These are phyloP conservation scores for Brachypodius melanocephalos DNA, from an alignment of 2,113 vertebrate genomes.

Conservation along the genomic window DNA sequence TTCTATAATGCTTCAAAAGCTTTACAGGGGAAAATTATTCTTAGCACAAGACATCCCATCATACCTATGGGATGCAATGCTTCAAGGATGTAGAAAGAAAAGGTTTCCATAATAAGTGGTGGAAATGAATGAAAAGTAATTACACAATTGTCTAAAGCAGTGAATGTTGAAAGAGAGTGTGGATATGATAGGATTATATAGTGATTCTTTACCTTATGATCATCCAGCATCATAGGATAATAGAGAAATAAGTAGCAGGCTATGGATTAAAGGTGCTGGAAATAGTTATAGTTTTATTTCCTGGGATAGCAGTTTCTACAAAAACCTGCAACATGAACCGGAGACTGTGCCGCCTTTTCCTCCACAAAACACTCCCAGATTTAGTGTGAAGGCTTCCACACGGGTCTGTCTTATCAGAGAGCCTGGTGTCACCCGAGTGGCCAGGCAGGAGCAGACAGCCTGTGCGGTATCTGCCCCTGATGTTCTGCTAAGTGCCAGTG, in stretches of 20 bases:
- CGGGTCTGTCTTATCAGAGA: background rate
- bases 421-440: background rate
- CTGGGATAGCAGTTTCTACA: background rate
- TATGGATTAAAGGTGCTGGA: background rate
- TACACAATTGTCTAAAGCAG: constrained; percentile 26
- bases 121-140: constrained; percentile 47
- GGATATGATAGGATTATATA: constrained; percentile 18
- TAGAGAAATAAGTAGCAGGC: background rate
- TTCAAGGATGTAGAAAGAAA: constrained; percentile 31
- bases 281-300: background rate
- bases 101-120: constrained; percentile 20
- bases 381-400: background rate
- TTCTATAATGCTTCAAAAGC: constrained; percentile 52
- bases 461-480: background rate
- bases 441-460: background rate
- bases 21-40: constrained; percentile 51
- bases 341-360: background rate
- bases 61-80: background rate
- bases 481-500: background rate
- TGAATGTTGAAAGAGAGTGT: constrained; percentile 8
- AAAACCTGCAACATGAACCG: background rate
- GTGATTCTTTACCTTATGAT: constrained; percentile 2
- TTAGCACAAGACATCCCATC: constrained; percentile 34
- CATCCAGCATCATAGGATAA: background rate
- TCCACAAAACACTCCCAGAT: background rate